Percentiles rank a stretch among this genome's conserved stretches.
phyloP scores from a whole-genome alignment of 2,113 vertebrate genomes.

The Podarcis cretensis region DNA sequence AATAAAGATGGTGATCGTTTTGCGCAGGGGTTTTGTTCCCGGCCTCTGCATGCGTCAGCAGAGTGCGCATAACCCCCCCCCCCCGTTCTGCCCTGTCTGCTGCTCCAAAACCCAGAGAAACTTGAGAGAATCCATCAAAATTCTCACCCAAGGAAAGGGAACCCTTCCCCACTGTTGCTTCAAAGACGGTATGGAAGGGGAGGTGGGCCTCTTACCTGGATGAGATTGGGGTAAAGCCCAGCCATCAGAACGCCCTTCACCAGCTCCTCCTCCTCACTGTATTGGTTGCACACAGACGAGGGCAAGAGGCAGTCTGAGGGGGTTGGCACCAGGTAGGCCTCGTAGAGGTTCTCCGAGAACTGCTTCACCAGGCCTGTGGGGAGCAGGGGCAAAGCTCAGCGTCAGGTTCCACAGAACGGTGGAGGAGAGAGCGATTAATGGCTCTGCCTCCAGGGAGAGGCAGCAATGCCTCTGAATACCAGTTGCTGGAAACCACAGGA shows the following conservation, averaged over 20 bases:
- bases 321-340: slow-evolving; percentile 84
- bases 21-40: no score
- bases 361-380: slow-evolving; percentile 90
- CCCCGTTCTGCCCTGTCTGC: not conserved
- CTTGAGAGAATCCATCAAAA: not conserved
- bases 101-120: not conserved
- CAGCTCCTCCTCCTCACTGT: slow-evolving; percentile 89
- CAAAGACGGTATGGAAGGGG: not conserved
- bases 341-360: slow-evolving; percentile 91
- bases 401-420: no score
- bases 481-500: no score
- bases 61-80: not conserved
- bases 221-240: slow-evolving; percentile 95
- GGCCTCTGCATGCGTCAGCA: not conserved
- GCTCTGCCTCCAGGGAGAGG: no score
- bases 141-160: fast-evolving
- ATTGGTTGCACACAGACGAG: slow-evolving; percentile 83
- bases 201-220: slow-evolving; percentile 82
- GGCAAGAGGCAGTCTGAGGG: slow-evolving; percentile 79
- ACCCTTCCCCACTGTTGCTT: no score
- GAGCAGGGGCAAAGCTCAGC: not conserved
- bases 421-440: fast-evolving
- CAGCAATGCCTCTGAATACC: no score
- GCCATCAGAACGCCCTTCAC: slow-evolving; percentile 94
- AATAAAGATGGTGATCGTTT: no score